phyloP scores from a whole-genome alignment of 2,797 vertebrate species.

The Microctenopoma stevenorrisi region DNA sequence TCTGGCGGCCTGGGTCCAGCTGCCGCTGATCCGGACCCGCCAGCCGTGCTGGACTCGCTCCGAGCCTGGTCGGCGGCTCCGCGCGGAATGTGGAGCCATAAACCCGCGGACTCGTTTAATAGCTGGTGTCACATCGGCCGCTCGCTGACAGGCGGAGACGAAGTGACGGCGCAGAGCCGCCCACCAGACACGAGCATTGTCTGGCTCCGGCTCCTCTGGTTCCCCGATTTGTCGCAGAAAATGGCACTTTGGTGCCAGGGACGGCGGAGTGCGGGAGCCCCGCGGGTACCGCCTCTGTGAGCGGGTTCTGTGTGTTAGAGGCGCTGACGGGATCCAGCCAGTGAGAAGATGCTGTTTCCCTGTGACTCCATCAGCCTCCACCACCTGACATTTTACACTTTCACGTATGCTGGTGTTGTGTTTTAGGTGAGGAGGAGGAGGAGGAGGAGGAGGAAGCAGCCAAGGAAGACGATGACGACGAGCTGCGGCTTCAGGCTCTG shows the following conservation, averaged over 20 bases:
- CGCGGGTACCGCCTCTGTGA: slow-evolving; percentile 31
- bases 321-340: background rate
- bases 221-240: slow-evolving; percentile 82
- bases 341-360: too few species aligned
- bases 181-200: slow-evolving; percentile 81
- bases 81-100: slow-evolving; percentile 19
- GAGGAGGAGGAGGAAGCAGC: slow-evolving; percentile 66
- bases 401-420: background rate
- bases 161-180: slow-evolving; percentile 78
- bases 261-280: slow-evolving; percentile 62
- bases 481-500: slow-evolving; percentile 77
- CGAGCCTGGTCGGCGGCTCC: slow-evolving; percentile 20
- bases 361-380: slow-evolving; percentile 5
- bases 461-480: slow-evolving; percentile 72
- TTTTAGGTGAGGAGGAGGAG: slow-evolving; percentile 62
- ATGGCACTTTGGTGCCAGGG: slow-evolving; percentile 80
- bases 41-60: slow-evolving; percentile 43
- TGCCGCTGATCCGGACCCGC: slow-evolving; percentile 59
- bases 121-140: slow-evolving; percentile 67
- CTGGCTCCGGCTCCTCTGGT: slow-evolving; percentile 80
- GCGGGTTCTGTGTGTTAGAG: background rate
- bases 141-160: slow-evolving; percentile 72
- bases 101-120: slow-evolving; percentile 23
- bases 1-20: slow-evolving; percentile 36
- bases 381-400: slow-evolving; percentile 11